These are phyloP conservation scores for Eurystomus glaucurus DNA, from an alignment of 2,797 vertebrate genomes.

Conservation along the genomic window DNA sequence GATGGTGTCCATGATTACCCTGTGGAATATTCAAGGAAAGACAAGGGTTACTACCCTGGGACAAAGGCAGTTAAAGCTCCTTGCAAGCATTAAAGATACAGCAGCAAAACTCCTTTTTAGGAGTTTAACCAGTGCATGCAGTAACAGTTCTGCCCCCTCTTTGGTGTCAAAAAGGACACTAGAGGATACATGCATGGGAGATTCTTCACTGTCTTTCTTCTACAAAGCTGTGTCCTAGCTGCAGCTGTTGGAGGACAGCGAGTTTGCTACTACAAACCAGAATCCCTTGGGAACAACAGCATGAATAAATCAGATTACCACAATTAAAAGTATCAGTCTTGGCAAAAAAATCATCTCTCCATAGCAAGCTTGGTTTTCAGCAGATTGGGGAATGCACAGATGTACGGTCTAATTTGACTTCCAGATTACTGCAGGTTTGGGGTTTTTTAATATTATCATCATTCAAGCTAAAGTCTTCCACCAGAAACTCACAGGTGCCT, in stretches of 20 bases:
- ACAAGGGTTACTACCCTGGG: not conserved
- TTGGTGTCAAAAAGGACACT: accelerated
- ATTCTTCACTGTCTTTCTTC: not conserved
- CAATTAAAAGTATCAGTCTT: constrained; percentile 32
- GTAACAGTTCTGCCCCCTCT: not conserved
- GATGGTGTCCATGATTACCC: constrained; percentile 81
- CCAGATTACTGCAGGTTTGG: not conserved
- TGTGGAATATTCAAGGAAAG: constrained; percentile 46
- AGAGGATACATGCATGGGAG: not conserved
- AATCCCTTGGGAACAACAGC: not conserved
- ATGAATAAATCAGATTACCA: constrained; percentile 40
- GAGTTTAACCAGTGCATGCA: not conserved
- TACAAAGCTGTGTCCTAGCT: not conserved
- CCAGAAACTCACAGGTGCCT: not conserved
- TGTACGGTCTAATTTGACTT: not conserved
- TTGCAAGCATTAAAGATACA: not conserved
- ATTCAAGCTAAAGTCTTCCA: not conserved
- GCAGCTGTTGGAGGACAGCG: not conserved
- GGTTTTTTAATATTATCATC: not conserved
- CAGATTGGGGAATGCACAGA: not conserved
- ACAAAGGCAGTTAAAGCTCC: not conserved
- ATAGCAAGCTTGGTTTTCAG: constrained; percentile 5
- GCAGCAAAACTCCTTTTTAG: not conserved
- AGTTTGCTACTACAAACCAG: constrained; percentile 40
- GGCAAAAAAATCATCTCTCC: not conserved